phyloP scores from a whole-genome alignment of 2,113 vertebrate genomes.

The Notiomystis cincta region DNA sequence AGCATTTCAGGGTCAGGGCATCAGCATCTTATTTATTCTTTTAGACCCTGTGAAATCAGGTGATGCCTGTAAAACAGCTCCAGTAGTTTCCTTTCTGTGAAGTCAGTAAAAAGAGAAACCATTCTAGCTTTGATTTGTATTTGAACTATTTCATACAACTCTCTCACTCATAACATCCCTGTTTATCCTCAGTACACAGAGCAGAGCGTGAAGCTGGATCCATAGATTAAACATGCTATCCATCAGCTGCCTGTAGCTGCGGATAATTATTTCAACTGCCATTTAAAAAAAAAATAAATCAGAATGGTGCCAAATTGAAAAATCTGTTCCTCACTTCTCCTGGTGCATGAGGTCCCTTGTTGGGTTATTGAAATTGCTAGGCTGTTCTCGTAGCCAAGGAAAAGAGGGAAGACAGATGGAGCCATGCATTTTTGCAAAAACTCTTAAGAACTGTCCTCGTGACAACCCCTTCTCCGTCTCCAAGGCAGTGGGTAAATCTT shows the following conservation, averaged over 20 bases:
- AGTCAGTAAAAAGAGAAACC: slow-evolving; percentile 3
- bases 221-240: slow-evolving; percentile 53
- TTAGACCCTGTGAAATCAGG: background rate
- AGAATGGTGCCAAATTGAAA: slow-evolving; percentile 77
- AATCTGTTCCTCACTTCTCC: slow-evolving; percentile 75
- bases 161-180: slow-evolving; percentile 29
- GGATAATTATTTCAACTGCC: slow-evolving; percentile 70
- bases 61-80: background rate
- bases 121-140: slow-evolving; percentile 25
- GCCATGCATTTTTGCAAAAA: slow-evolving; percentile 70
- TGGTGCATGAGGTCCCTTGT: slow-evolving; percentile 69
- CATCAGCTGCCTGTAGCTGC: slow-evolving; percentile 48
- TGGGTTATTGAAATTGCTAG: slow-evolving; percentile 75
- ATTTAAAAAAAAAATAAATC: slow-evolving; percentile 62
- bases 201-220: slow-evolving; percentile 26
- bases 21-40: background rate
- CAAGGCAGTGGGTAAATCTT: slow-evolving; percentile 56
- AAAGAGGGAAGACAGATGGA: slow-evolving; percentile 76
- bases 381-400: slow-evolving; percentile 71
- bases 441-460: slow-evolving; percentile 68
- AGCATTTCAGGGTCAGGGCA: background rate
- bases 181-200: slow-evolving; percentile 34
- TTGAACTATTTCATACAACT: slow-evolving; percentile 24
- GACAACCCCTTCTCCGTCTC: slow-evolving; percentile 62
- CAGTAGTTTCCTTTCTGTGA: background rate